Base-by-base conservation (phyloP, 2,888 invertebrate species). In the Shargacucullia verbasci region DNA sequence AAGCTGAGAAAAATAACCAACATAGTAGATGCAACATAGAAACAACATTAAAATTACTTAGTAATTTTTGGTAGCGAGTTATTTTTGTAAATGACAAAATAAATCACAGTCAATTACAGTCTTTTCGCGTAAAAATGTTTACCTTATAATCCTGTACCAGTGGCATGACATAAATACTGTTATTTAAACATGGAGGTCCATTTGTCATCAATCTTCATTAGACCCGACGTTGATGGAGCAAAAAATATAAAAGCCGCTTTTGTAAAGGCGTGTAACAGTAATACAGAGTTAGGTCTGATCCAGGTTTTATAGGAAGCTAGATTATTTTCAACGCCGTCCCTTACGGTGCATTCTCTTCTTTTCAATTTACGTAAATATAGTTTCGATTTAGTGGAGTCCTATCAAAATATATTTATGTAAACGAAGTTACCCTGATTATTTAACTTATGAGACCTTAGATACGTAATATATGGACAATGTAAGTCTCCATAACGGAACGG, bases 121-220 rank as follows among this genome's bases (percentile, higher is more conserved):
- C 7, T 33, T 48, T 47, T 60, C 35, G 12, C 29, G 35, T n/a
- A 41, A 52, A 48, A 56, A 50, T n/a, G 14, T 52, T 46, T 45
- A 48, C 37, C 10, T 33, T 70, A 48, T 46, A 50, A 62, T 48
- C 20, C 54, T 44, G 43, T 41, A 58, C 58, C 44, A 33, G 27
- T 37, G 38, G 40, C 48, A 56, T 57, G 55, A 53, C 67, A 58
- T 54, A 63, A 59, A 58, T 60, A 52, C 12, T 52, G 47, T 43
- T 60, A 64, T 64, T 59, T 46, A 55, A 33, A 60, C 59, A 38
- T 39, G 15, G 14, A 48, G 46, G 48, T 61, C 41, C 47, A 53
- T 61, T 58, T 52, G 40, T 59, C 59, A 76, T 74, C 55, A 70
- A 74, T 73, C 76, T 74, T 76, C 70, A 73, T 74, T 63, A 66